Evolutionary conservation across 2,888 invertebrate species (phyloP), one percentile per base, ranked within the genome.

Genomic region (Alsophila aescularia): DNA sequence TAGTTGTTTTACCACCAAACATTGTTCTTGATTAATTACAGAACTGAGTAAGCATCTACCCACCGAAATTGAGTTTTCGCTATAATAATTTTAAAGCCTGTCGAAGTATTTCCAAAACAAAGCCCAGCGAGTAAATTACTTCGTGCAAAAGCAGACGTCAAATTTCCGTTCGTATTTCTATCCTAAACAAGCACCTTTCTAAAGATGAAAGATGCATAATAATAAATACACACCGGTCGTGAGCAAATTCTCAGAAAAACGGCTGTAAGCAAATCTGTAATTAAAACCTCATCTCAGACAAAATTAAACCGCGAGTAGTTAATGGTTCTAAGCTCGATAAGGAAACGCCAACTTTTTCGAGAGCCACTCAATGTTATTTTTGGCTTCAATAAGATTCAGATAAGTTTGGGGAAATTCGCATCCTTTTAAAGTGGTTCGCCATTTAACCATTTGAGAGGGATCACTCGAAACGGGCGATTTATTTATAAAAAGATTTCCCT

Each of bases 291-390:
- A 83, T 87, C 81, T 74, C 70, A 70, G 74, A 77, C 80, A 83
- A 84, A 86, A 84, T 86, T 85, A 81, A 85, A 85, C 85, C 85
- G 67, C 83, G 78, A 86, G 83, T 87, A 85, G 85, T 86, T 85
- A 88, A 87, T 86, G 83, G 83, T 74, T 85, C 85, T 86, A 85
- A 86, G 87, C 85, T 85, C 74, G 80, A 87, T 87, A 88, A 77
- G 70, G 73, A 83, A 87, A 83, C 80, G 79, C 75, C 80, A 87
- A 87, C 85, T 87, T 84, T 78, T 77, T 77, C 72, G 72, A 82
- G 79, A 83, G 76, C 72, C 77, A 79, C 76, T 81, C 82, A 75
- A n/a, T n/a, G n/a, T n/a, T n/a, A n/a, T n/a, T n/a, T n/a, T 79
- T 81, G 81, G 69, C 83, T 86, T 83, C 82, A 85, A 84, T 83